phyloP scores from a whole-genome alignment of 2,113 vertebrate genomes.

The Onychorhynchus coronatus region DNA sequence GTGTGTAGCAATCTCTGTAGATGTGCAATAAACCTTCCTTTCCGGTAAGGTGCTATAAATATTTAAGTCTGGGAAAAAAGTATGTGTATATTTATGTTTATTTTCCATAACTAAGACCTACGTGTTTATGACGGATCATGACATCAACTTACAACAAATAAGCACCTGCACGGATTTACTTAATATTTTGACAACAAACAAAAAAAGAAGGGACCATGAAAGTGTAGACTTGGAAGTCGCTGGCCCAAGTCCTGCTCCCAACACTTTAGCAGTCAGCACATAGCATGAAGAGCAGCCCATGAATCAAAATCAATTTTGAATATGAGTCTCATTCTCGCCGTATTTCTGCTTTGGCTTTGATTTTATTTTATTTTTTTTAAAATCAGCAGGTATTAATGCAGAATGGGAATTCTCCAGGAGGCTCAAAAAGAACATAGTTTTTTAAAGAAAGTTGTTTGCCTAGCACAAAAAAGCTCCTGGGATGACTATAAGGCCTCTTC shows the following conservation, averaged over 20 bases:
- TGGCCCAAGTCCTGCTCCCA: neutral
- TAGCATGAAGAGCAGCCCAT: neutral
- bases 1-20: neutral
- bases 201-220: neutral
- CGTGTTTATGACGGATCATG: neutral
- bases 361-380: neutral
- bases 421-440: neutral
- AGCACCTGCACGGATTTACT: neutral
- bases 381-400: neutral
- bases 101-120: neutral
- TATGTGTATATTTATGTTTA: neutral
- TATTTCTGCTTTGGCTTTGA: neutral
- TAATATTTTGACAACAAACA: neutral
- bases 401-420: neutral
- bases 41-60: neutral
- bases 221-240: neutral
- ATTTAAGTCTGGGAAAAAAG: neutral
- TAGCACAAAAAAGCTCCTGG: neutral
- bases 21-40: neutral
- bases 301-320: constrained; percentile 25
- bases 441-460: neutral
- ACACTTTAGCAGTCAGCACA: constrained; percentile 12
- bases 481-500: neutral
- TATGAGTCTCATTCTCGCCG: neutral
- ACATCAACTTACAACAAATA: neutral